These are phyloP conservation scores for Xyrauchen texanus DNA, from an alignment of 2,113 vertebrate genomes.

Conservation along the genomic window DNA sequence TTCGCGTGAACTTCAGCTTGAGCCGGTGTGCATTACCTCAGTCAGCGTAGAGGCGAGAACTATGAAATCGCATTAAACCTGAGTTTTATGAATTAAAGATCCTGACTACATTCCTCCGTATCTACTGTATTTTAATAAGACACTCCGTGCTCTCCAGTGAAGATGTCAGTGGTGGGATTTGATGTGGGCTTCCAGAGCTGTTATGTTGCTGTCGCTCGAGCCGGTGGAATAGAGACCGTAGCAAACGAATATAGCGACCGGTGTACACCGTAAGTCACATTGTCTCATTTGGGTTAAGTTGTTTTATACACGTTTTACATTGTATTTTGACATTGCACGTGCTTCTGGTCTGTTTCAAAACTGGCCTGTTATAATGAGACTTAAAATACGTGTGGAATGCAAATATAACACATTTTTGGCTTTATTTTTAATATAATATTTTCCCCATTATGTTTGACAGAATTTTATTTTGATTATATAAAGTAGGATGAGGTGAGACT, in stretches of 20 bases:
- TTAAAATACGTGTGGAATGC: no score
- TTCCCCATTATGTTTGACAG: no score
- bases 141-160: slow-evolving; percentile 42
- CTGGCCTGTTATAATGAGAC: background rate
- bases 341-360: background rate
- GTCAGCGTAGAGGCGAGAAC: slow-evolving; percentile 49
- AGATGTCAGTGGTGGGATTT: slow-evolving; percentile 97
- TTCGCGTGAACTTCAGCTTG: slow-evolving; percentile 39
- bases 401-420: no score
- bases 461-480: no score
- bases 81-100: slow-evolving; percentile 13
- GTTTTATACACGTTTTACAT: background rate
- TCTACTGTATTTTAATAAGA: background rate
- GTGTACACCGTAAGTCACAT: slow-evolving; percentile 89
- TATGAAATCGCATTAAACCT: slow-evolving; percentile 54
- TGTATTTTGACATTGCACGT: background rate
- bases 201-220: slow-evolving; percentile 93
- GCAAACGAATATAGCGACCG: slow-evolving; percentile 98
- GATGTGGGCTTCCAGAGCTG: slow-evolving; percentile 96
- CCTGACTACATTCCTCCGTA: background rate
- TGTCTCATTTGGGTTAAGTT: background rate
- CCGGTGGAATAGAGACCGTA: slow-evolving; percentile 93
- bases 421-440: no score
- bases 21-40: slow-evolving; percentile 43
- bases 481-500: background rate